These are phyloP conservation scores for Cheilosia soror DNA, from an alignment of 2,888 invertebrate species.

Conservation along the genomic window DNA sequence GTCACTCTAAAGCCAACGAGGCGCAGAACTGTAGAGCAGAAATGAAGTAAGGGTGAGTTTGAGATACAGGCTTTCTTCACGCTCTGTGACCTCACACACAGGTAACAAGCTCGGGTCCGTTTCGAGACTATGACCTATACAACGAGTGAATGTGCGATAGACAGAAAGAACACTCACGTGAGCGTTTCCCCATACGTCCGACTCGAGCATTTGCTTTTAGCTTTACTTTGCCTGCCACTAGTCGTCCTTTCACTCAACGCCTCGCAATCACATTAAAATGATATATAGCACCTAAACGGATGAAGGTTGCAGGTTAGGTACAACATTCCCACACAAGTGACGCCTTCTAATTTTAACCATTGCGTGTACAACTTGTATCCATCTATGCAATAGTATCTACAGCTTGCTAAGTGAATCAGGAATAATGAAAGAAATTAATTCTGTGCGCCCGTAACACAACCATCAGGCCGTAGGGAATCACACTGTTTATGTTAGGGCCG, in stretches of 20 bases:
- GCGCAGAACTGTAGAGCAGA: no score
- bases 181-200: neutral
- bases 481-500: constrained; percentile 12
- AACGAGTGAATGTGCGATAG: neutral
- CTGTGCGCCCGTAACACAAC: neutral
- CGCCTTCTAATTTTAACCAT: constrained; percentile 9
- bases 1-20: no score
- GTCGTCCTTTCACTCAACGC: neutral
- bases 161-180: neutral
- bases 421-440: constrained; percentile 16
- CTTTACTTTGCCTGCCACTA: neutral
- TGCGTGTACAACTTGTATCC: constrained; percentile 20
- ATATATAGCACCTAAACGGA: neutral
- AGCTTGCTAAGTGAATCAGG: constrained; percentile 6
- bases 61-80: no score
- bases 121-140: no score
- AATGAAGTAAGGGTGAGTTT: no score
- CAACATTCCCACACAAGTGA: constrained; percentile 13
- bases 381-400: neutral
- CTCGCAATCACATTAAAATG: neutral
- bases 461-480: neutral
- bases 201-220: neutral
- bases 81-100: no score
- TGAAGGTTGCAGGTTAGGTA: constrained; percentile 19
- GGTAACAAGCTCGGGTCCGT: no score